Base-by-base conservation (phyloP, 2,888 invertebrate species). In the Cataglyphis livida region DNA sequence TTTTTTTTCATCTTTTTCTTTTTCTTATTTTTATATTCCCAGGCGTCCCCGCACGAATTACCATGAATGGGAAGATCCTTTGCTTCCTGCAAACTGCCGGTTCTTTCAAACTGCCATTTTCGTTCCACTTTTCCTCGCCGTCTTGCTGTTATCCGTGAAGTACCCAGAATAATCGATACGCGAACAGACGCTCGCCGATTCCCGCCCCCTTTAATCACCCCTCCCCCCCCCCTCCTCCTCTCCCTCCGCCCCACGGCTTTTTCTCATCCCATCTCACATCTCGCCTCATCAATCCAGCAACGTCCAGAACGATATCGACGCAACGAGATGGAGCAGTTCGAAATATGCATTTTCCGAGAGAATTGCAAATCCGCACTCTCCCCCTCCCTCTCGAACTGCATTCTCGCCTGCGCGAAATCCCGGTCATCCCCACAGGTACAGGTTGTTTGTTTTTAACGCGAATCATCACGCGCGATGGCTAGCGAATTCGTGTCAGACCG, bases 111-210 rank as follows among this genome's bases (percentile, higher is more conserved):
- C 81, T 65, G 83, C 82, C 84, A 89, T 83, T 86, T 87, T 84
- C 86, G 81, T 84, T 89, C 89, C 86, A 89, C 83, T 89, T 87
- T 86, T 82, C 89, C 59, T 70, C 62, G 82, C n/a, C n/a, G 83
- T 32, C 82, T 83, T 85, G 81, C 85, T 81, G 79, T 86, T 74
- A 74, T 62, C 66, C 35, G 68, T 18, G 65, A 44, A 44, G 57
- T 81, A 78, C 1, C 18, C 6, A 70, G 73, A 65, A 65, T 62
- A 76, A 87, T 88, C 88, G 89, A 89, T 89, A 89, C 82, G 21
- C 28, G 51, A 76, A 68, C 41, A 61, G 61, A 84, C 68, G 74
- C 65, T 59, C 48, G 41, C 74, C 61, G 35, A 73, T 74, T 65
- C 51, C 32, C 81, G 76, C 79, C 66, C 75, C 75, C 74, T 51